Base-by-base conservation (phyloP, 2,888 invertebrate species). In the Pollenia labialis region DNA sequence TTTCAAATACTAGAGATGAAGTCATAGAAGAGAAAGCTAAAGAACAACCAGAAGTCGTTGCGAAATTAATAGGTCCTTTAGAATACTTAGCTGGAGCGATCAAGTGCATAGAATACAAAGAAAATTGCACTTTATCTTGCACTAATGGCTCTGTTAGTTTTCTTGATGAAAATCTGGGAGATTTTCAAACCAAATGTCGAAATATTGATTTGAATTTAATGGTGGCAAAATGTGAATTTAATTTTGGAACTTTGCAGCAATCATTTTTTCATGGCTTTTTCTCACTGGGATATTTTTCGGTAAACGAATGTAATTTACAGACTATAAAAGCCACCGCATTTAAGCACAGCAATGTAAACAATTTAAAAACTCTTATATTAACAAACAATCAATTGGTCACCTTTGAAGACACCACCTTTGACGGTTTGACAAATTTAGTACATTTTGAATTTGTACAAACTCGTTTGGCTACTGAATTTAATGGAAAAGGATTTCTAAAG, bases 241-340 rank as follows among this genome's bases (percentile, higher is more conserved):
- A 12, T 50, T 32, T 8, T 14, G 83, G 86, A 11, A 80, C 32
- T 11, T 23, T 86, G 2, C 40, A 64, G n/a, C 12, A 66, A 14
- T 54, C 74, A 1, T 82, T 85, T 18, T 82, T 85, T 16, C 4
- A n/a, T 14, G 72, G 74, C 9, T 14, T 4, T n/a, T 82, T 68
- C 32, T 54, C 32, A 1, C 8, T 85, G 1, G 46, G 32, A 3
- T 64, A n/a, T 7, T 10, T 86, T 1, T 4, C 69, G 4, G 76
- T 86, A 40, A 66, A 16, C 2, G 60, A 83, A 46, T 80, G 83
- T 40, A 86, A 86, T 76, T 56, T 86, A 32, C 18, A 46, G 11
- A 66, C 23, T 0, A 86, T 86, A 18, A 48, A 75, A 32, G 23
- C 14, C 0, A 23, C 10, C 0, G 62, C 83, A 4, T 86, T 86